A percentile compares a stretch with the other conserved stretches of the same genome.
Conservation (phyloP, 2,113 vertebrate genomes). For the Glaucidium brasilianum region DNA sequence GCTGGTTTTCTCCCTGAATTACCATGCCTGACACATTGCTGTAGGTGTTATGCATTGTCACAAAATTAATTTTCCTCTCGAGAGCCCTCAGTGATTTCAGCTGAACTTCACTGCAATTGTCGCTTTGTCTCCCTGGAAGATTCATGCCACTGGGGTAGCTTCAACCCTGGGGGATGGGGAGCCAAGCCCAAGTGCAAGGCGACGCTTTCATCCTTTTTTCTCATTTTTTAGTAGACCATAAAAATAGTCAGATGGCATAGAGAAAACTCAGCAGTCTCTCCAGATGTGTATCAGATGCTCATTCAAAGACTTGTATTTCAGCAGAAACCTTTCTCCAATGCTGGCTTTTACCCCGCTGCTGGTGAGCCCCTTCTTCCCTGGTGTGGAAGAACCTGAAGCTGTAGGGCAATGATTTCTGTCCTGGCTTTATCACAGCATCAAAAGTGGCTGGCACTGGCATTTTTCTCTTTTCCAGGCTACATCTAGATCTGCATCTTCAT, state of each 20-base stretch:
- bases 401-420: not conserved
- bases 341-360: not conserved
- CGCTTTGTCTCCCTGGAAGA: not conserved
- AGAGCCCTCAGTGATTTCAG: constrained; percentile 31
- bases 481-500: not conserved
- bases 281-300: not conserved
- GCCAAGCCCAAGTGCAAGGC: not conserved
- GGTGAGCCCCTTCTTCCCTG: not conserved
- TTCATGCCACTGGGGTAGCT: not conserved
- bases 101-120: not conserved
- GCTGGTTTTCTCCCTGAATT: constrained; percentile 15
- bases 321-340: not conserved
- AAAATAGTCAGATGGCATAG: not conserved
- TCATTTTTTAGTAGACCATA: not conserved
- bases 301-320: not conserved
- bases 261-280: not conserved
- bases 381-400: not conserved
- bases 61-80: constrained; percentile 22
- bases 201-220: not conserved
- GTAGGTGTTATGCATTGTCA: not conserved
- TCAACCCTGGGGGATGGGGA: not conserved
- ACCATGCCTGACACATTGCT: not conserved
- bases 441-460: not conserved
- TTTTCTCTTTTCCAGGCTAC: not conserved
- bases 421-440: not conserved